A percentile compares a stretch with the other conserved stretches of the same genome.
These are phyloP conservation scores for Tetramorium bicarinatum DNA, from an alignment of 2,888 invertebrate species.

Conservation along the genomic window DNA sequence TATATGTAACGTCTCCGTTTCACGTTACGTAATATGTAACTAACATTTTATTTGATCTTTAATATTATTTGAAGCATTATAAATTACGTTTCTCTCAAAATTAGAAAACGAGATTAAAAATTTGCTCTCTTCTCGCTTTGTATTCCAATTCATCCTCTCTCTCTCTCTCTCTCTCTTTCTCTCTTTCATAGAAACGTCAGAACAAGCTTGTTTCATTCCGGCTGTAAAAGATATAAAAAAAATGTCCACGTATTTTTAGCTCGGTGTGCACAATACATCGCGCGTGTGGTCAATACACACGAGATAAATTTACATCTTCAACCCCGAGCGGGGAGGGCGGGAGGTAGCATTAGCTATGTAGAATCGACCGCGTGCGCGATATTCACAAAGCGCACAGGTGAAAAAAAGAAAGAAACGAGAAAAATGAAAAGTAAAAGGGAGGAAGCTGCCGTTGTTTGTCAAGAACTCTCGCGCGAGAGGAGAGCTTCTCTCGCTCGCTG, in stretches of 20 bases:
- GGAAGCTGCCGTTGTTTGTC: constrained; percentile 5
- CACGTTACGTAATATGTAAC: not conserved
- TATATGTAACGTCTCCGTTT: not conserved
- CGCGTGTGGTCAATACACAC: constrained; percentile 9
- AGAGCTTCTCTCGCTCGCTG: not conserved
- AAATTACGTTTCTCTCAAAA: not conserved
- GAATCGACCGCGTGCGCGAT: not conserved
- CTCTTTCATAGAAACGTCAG: not conserved
- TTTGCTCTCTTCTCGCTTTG: not conserved
- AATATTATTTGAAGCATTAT: not conserved
- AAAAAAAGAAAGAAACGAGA: not conserved
- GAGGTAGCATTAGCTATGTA: not conserved
- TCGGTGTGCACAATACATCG: not conserved
- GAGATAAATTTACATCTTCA: constrained; percentile 13
- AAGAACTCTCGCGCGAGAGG: not conserved
- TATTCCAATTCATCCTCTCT: not conserved
- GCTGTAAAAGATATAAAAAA: constrained; percentile 2
- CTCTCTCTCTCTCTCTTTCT: not conserved
- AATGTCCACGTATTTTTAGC: constrained; percentile 8
- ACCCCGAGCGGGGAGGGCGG: not conserved
- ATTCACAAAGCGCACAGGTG: not conserved
- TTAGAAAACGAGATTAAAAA: not conserved
- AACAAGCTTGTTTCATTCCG: not conserved
- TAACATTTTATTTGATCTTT: not conserved
- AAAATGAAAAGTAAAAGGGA: not conserved